phyloP scores from a whole-genome alignment of 35 echinoderm and acorn worm genomes.

The Acanthaster planci region DNA sequence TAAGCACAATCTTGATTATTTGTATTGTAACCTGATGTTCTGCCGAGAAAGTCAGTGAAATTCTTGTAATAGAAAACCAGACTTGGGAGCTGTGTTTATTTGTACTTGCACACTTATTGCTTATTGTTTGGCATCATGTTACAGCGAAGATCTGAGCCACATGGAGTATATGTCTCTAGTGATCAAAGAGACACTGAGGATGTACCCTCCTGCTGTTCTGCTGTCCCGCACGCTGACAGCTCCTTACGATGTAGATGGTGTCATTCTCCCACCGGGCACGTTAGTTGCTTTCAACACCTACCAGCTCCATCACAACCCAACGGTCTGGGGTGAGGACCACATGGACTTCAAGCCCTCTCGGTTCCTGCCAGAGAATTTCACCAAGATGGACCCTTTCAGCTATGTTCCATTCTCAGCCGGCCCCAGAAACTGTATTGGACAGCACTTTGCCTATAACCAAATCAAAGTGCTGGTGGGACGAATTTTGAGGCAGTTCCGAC shows the following conservation, averaged over 20 bases:
- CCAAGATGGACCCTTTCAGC: not conserved
- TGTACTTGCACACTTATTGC: no score
- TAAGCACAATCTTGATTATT: no score
- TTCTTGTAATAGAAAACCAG: not conserved
- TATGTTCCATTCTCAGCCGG: conserved; percentile 35
- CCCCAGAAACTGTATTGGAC: conserved; percentile 46
- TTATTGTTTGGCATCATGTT: no score
- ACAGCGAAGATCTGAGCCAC: no score
- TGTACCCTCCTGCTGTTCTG: no score
- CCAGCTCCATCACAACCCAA: not conserved
- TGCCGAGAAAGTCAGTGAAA: not conserved
- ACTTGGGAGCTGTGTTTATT: no score
- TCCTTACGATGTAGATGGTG: not conserved
- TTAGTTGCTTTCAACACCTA: not conserved
- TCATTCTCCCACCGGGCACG: not conserved
- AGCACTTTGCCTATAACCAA: conserved; percentile 44
- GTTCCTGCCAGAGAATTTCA: not conserved
- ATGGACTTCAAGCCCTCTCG: not conserved
- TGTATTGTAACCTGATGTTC: not conserved
- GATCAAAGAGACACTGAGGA: no score
- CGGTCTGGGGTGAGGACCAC: not conserved
- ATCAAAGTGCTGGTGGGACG: not conserved
- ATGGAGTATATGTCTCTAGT: no score
- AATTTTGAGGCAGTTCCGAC: conserved; percentile 32
- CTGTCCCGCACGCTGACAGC: no score